Evolutionary conservation across 2,888 invertebrate species (phyloP).

Genomic region (Brachypterus glaber): DNA sequence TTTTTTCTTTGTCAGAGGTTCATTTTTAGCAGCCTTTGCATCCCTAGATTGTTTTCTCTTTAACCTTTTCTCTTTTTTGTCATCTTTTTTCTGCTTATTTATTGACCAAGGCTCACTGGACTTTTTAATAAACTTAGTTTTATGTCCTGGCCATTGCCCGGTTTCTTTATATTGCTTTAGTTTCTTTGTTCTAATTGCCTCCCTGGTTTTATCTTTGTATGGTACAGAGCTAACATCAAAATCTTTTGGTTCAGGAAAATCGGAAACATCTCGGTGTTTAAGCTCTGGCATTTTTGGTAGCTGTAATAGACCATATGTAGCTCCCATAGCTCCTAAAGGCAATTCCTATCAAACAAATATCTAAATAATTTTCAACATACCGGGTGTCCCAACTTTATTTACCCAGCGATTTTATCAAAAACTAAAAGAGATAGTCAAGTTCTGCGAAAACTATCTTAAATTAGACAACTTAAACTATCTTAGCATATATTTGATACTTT

Average conservation of each 20-base stretch:
- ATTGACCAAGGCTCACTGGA: conserved; percentile 70
- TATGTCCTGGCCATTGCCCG: conserved; percentile 46
- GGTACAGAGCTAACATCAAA: conserved; percentile 66
- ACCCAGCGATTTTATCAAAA: no score
- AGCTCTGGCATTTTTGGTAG: conserved; percentile 95
- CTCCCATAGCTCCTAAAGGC: conserved; percentile 73
- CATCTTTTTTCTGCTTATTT: conserved; percentile 60
- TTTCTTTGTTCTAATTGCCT: conserved; percentile 62
- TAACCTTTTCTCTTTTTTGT: conserved; percentile 51
- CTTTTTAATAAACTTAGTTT: conserved; percentile 41
- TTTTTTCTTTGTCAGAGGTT: conserved; percentile 39
- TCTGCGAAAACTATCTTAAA: no score
- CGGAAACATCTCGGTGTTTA: conserved; percentile 51
- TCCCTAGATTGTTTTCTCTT: conserved; percentile 53
- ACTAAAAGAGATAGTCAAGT: no score
- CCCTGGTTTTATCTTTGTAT: conserved; percentile 72
- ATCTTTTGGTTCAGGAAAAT: conserved; percentile 47
- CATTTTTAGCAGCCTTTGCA: conserved; percentile 41
- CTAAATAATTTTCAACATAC: no score
- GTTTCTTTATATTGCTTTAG: conserved; percentile 60
- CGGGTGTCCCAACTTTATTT: no score
- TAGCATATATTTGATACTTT: no score
- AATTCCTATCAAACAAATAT: conserved; percentile 57
- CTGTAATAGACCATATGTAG: conserved; percentile 80
- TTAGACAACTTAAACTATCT: no score